These are phyloP conservation scores for Agelas oroides DNA, from an alignment of 37 sponge, comb jelly and placozoan genomes.

Conservation along the genomic window DNA sequence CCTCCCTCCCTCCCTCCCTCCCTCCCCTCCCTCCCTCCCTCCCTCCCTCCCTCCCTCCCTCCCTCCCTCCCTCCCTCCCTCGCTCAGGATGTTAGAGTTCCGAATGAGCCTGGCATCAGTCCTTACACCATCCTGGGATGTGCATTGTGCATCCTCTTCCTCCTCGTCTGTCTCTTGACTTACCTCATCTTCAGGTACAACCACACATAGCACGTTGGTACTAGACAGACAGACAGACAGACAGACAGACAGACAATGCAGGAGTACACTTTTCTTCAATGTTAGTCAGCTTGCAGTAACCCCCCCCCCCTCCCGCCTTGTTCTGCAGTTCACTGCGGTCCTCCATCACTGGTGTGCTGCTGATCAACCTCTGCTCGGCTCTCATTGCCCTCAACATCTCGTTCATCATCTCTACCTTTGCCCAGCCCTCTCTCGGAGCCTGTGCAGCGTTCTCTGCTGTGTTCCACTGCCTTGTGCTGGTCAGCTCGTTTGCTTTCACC, in stretches of 20 bases:
- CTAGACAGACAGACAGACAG: neutral
- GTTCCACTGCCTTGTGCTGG: slow-evolving; percentile 34
- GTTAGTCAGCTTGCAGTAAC: too few relatives aligned
- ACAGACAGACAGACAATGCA: too few relatives aligned
- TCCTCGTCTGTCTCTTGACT: neutral
- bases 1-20: slow-evolving; percentile 26
- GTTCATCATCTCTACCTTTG: slow-evolving; percentile 12
- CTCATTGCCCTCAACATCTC: slow-evolving; percentile 2
- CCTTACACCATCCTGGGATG: neutral
- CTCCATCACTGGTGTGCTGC: slow-evolving; percentile 10
- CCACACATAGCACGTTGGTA: too few relatives aligned
- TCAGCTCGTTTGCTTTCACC: neutral
- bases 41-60: slow-evolving; percentile 7
- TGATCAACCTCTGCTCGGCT: slow-evolving; percentile 26
- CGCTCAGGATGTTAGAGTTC: neutral
- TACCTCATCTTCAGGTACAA: neutral
- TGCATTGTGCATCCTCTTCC: slow-evolving; percentile 5
- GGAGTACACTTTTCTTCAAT: too few relatives aligned
- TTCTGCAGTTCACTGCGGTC: too few relatives aligned
- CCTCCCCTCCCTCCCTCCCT: slow-evolving; percentile 30
- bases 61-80: slow-evolving; percentile 14
- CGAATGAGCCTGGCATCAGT: too few relatives aligned
- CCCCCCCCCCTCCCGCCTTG: too few relatives aligned
- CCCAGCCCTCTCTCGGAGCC: neutral
- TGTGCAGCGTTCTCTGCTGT: slow-evolving; percentile 1